phyloP scores from a whole-genome alignment of 2,888 invertebrate species.

The Atrina japonica region DNA sequence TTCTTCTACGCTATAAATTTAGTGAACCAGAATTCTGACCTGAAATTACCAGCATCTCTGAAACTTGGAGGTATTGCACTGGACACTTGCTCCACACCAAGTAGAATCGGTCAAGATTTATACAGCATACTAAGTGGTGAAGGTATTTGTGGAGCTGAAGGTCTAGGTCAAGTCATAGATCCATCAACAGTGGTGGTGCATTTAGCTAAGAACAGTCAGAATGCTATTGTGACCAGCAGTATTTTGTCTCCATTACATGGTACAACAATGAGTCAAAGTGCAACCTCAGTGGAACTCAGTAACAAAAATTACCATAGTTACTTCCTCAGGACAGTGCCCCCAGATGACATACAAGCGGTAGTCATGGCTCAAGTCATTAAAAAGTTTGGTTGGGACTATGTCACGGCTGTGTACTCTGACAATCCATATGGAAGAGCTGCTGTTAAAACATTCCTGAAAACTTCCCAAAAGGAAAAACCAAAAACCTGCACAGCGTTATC shows the following conservation, averaged over 20 bases:
- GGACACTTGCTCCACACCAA: constrained; percentile 78
- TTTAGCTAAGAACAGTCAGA: constrained; percentile 72
- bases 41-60: constrained; percentile 59
- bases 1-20: constrained; percentile 80
- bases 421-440: constrained; percentile 72
- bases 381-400: constrained; percentile 77
- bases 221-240: constrained; percentile 72
- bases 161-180: constrained; percentile 60
- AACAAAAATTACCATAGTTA: constrained; percentile 65
- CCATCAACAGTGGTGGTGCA: constrained; percentile 76
- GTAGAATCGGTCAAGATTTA: constrained; percentile 77
- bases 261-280: constrained; percentile 77
- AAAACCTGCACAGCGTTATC: constrained; percentile 69
- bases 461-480: constrained; percentile 47
- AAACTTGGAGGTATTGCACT: constrained; percentile 78
- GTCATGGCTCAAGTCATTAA: constrained; percentile 71
- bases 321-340: constrained; percentile 76
- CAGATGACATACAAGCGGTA: constrained; percentile 72
- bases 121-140: constrained; percentile 79
- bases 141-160: constrained; percentile 72
- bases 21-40: constrained; percentile 75
- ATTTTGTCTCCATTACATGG: constrained; percentile 76
- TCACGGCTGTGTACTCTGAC: constrained; percentile 76
- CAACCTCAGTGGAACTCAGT: constrained; percentile 72
- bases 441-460: constrained; percentile 70